phyloP scores from a whole-genome alignment of 2,888 invertebrate species.

The Tipula vernalis region DNA sequence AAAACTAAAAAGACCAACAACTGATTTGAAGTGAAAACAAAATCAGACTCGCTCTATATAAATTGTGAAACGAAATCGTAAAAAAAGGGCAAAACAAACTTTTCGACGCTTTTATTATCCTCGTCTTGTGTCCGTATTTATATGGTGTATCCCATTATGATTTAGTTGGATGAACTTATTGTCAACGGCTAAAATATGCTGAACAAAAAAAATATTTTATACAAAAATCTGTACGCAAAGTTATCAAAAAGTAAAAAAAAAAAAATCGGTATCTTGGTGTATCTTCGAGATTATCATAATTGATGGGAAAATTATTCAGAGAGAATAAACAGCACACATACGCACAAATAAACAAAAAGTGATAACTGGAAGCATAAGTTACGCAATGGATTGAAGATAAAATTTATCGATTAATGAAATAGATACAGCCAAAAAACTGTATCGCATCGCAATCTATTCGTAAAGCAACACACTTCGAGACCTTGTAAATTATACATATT shows the following conservation, averaged over 20 bases:
- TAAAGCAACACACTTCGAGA: background rate
- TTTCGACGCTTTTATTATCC: background rate
- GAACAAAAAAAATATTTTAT: background rate
- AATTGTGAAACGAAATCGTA: background rate
- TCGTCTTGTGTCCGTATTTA: background rate
- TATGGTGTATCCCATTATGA: background rate
- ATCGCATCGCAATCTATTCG: background rate
- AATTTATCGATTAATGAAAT: background rate
- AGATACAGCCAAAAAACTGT: background rate
- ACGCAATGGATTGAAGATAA: background rate
- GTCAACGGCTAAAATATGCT: background rate
- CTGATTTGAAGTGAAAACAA: background rate
- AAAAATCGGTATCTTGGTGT: background rate
- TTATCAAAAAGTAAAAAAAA: background rate
- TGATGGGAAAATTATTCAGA: constrained; percentile 4
- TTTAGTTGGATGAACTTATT: background rate
- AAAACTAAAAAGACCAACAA: background rate
- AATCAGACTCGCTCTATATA: background rate
- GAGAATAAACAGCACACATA: background rate
- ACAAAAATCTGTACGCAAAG: background rate
- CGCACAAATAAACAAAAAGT: background rate
- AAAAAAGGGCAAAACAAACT: background rate
- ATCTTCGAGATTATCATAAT: background rate
- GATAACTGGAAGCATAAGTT: background rate
- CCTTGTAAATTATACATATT: background rate